phyloP scores from a whole-genome alignment of 1,140 invertebrate genomes.

The Rhopalosiphum maidis region DNA sequence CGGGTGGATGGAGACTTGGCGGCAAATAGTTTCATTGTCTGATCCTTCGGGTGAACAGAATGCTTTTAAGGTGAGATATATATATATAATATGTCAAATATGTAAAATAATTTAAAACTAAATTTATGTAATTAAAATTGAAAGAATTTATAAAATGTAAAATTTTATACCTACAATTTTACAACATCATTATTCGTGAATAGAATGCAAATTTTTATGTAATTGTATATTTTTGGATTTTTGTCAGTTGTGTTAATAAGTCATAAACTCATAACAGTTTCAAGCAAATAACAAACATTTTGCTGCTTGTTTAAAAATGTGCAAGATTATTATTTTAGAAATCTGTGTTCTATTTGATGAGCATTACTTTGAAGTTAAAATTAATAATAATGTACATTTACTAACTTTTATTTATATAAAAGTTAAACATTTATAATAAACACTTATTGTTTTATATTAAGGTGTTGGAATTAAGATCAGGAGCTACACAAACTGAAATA shows the following conservation, averaged over 20 bases:
- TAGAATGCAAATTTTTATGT: neutral
- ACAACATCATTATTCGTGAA: neutral
- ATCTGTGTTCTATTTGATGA: neutral
- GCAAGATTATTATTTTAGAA: neutral
- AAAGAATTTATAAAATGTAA: neutral
- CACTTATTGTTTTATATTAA: slow-evolving; percentile 61
- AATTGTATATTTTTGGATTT: too few species aligned
- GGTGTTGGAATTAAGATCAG: slow-evolving; percentile 77
- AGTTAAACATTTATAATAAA: neutral
- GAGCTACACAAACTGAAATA: slow-evolving; percentile 84
- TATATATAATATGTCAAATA: neutral
- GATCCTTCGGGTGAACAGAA: slow-evolving; percentile 91
- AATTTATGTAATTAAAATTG: neutral
- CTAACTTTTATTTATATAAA: neutral
- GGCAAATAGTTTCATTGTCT: slow-evolving; percentile 81
- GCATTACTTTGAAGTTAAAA: neutral
- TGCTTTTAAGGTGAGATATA: slow-evolving; percentile 76
- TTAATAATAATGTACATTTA: neutral
- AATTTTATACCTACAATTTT: neutral
- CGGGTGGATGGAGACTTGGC: slow-evolving; percentile 83
- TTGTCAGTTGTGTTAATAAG: too few species aligned
- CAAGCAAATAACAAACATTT: too few species aligned
- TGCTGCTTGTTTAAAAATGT: too few species aligned
- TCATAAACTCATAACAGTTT: too few species aligned
- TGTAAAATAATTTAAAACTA: neutral